Conservation (phyloP, 2,888 invertebrate genomes). For the Hofmannophila pseudospretella region DNA sequence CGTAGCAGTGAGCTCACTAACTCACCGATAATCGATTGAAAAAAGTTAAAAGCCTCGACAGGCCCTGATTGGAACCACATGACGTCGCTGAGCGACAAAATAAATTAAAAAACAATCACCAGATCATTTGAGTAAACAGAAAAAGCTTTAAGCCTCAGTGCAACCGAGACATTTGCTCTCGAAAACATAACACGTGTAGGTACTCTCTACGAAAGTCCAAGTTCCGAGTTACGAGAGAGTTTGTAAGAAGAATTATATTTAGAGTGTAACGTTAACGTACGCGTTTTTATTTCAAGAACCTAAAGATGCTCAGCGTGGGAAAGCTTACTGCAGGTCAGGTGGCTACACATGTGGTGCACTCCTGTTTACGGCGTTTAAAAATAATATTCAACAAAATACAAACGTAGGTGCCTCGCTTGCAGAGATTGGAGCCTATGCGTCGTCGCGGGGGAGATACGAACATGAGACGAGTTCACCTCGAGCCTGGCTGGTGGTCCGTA, state of each 20-base stretch:
- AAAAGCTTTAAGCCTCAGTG: slow-evolving; percentile 63
- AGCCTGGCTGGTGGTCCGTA: slow-evolving; percentile 58
- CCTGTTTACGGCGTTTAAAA: slow-evolving; percentile 67
- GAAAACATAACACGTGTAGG: slow-evolving; percentile 47
- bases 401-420: slow-evolving; percentile 43
- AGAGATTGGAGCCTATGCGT: slow-evolving; percentile 33
- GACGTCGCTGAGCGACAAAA: slow-evolving; percentile 64
- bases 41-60: slow-evolving; percentile 59
- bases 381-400: slow-evolving; percentile 67
- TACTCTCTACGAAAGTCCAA: slow-evolving; percentile 11
- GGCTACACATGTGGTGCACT: slow-evolving; percentile 70
- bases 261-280: slow-evolving; percentile 44
- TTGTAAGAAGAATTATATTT: slow-evolving; percentile 32
- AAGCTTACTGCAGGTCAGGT: slow-evolving; percentile 70
- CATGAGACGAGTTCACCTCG: slow-evolving; percentile 27
- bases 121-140: slow-evolving; percentile 73
- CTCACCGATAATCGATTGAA: slow-evolving; percentile 38
- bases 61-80: slow-evolving; percentile 73
- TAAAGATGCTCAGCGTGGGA: slow-evolving; percentile 63
- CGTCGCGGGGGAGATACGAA: slow-evolving; percentile 62
- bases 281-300: slow-evolving; percentile 55
- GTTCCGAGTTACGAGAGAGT: slow-evolving; percentile 31
- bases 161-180: slow-evolving; percentile 63
- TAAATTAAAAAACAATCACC: slow-evolving; percentile 77
- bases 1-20: not conserved